These are phyloP conservation scores for Gadopsis bispinosus DNA, from an alignment of 2,797 vertebrate genomes.

Conservation along the genomic window DNA sequence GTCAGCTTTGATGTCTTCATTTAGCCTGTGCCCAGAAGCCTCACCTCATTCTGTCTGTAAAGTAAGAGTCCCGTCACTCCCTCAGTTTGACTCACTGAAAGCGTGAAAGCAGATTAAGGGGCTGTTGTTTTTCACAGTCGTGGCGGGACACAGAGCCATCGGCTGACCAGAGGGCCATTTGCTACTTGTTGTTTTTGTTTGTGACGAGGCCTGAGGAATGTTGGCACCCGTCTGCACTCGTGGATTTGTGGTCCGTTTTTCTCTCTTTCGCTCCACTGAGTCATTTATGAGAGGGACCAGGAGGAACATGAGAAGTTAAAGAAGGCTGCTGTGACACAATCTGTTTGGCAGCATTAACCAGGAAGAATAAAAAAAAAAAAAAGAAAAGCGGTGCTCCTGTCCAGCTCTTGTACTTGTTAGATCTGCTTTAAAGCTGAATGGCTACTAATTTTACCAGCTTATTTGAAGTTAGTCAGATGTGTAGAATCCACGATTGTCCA, in stretches of 20 bases:
- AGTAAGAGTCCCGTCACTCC: conserved; percentile 77
- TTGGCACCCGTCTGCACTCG: conserved; percentile 73
- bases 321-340: conserved; percentile 38
- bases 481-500: neutral
- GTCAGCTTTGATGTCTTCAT: conserved; percentile 77
- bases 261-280: conserved; percentile 54
- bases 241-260: conserved; percentile 56
- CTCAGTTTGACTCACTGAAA: conserved; percentile 81
- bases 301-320: conserved; percentile 39
- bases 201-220: conserved; percentile 74
- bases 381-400: neutral
- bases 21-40: conserved; percentile 75
- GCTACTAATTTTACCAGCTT: conserved; percentile 6
- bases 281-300: conserved; percentile 62
- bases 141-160: conserved; percentile 74
- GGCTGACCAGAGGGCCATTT: conserved; percentile 80
- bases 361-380: conserved; percentile 4
- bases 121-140: conserved; percentile 83
- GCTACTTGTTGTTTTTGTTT: conserved; percentile 81
- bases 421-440: conserved; percentile 4
- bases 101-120: conserved; percentile 85
- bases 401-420: conserved; percentile 11
- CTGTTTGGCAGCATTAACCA: conserved; percentile 35
- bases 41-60: conserved; percentile 80
- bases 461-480: conserved; percentile 5